phyloP scores from a whole-genome alignment of 2,888 invertebrate species.

The Ferdinandea cuprea region DNA sequence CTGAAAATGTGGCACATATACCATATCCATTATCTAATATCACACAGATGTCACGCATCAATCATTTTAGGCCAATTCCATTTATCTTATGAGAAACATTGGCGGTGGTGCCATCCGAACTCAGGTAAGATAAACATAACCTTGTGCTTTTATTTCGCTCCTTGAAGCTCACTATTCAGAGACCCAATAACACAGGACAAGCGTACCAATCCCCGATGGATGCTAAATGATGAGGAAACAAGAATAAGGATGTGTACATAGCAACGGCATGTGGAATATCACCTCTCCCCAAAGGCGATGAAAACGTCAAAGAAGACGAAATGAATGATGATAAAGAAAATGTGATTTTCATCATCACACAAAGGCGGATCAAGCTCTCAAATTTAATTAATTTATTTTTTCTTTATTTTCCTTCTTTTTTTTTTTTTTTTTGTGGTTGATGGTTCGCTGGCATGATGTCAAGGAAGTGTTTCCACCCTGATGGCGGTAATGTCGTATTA shows the following conservation, averaged over 20 bases:
- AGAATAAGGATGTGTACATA: slow-evolving; percentile 12
- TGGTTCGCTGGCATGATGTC: neutral
- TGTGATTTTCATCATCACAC: slow-evolving; percentile 64
- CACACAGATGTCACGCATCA: slow-evolving; percentile 59
- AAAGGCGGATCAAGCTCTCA: slow-evolving; percentile 61
- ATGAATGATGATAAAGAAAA: slow-evolving; percentile 70
- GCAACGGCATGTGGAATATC: neutral
- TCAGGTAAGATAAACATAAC: slow-evolving; percentile 58
- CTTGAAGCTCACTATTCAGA: slow-evolving; percentile 26
- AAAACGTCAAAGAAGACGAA: slow-evolving; percentile 45
- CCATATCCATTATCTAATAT: slow-evolving; percentile 54
- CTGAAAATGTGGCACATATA: slow-evolving; percentile 32
- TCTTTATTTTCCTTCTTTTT: no score
- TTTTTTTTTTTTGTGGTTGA: neutral
- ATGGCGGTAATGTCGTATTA: neutral
- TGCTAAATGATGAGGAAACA: slow-evolving; percentile 11
- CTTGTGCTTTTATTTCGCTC: slow-evolving; percentile 20
- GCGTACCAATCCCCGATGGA: neutral
- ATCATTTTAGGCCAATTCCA: slow-evolving; percentile 48
- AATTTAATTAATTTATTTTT: slow-evolving; percentile 70
- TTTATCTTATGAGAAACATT: slow-evolving; percentile 47
- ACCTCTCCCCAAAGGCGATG: slow-evolving; percentile 4
- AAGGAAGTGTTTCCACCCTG: slow-evolving; percentile 5
- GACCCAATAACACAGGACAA: slow-evolving; percentile 34
- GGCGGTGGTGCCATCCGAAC: slow-evolving; percentile 1